Percentiles rank a stretch among this genome's conserved stretches.
These are phyloP conservation scores for Patella pellucida DNA, from an alignment of 2,888 invertebrate genomes.

Conservation along the genomic window DNA sequence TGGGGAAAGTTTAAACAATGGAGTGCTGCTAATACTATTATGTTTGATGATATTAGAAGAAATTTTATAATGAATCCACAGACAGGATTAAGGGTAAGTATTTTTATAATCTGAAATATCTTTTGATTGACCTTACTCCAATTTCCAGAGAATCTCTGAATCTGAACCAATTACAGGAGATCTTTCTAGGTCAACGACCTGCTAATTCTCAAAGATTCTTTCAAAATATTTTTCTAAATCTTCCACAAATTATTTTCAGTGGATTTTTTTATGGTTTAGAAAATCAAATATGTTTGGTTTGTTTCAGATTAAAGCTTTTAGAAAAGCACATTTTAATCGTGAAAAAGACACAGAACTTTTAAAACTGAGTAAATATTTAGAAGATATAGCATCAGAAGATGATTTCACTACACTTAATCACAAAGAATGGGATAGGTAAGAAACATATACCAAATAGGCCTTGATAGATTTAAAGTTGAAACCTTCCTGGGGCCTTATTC, in stretches of 20 bases:
- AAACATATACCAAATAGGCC: not conserved
- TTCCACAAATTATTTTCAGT: no score
- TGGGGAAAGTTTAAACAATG: constrained; percentile 96
- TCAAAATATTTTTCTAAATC: no score
- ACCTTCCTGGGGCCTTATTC: no score
- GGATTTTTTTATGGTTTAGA: no score
- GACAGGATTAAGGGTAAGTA: constrained; percentile 81
- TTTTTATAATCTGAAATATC: not conserved
- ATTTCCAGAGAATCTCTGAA: not conserved
- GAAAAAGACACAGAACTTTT: constrained; percentile 86
- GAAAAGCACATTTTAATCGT: constrained; percentile 90
- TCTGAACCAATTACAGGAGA: not conserved
- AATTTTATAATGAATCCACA: constrained; percentile 99
- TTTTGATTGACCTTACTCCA: not conserved
- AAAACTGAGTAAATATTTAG: constrained; percentile 83
- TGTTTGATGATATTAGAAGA: constrained; percentile 95
- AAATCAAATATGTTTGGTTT: not conserved
- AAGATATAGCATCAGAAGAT: constrained; percentile 83
- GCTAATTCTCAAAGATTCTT: no score
- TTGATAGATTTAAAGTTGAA: no score
- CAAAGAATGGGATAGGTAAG: constrained; percentile 85
- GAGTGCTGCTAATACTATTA: constrained; percentile 91
- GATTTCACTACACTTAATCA: constrained; percentile 91
- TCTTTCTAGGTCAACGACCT: no score
- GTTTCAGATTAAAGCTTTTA: constrained; percentile 83